These are phyloP conservation scores for Byasa hedistus DNA, from an alignment of 2,888 invertebrate genomes.

Conservation along the genomic window DNA sequence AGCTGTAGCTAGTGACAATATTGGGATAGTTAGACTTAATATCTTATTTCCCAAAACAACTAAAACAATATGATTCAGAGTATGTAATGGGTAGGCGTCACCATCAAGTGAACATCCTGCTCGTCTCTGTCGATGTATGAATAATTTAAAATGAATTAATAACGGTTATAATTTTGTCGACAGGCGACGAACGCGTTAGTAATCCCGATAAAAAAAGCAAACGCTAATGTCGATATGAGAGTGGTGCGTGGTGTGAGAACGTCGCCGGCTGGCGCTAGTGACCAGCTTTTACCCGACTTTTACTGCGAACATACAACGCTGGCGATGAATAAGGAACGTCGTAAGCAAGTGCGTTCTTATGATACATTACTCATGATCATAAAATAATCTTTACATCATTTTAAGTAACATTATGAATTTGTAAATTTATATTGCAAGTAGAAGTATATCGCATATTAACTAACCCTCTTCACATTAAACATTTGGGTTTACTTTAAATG, in stretches of 20 bases:
- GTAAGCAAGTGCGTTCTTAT: constrained; percentile 83
- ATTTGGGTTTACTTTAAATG: no score
- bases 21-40: no score
- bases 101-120: no score
- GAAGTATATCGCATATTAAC: no score
- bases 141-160: constrained; percentile 17
- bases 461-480: no score
- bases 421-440: no score
- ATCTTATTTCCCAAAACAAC: no score
- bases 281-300: constrained; percentile 95
- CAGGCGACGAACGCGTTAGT: constrained; percentile 86
- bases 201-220: constrained; percentile 85
- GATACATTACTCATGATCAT: background rate
- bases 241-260: constrained; percentile 84
- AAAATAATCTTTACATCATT: background rate
- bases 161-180: constrained; percentile 34
- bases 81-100: no score
- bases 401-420: no score
- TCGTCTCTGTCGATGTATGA: background rate
- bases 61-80: no score
- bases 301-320: constrained; percentile 96
- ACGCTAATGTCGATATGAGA: constrained; percentile 83
- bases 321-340: constrained; percentile 94
- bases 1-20: no score
- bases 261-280: constrained; percentile 82